These are phyloP conservation scores for Crenichthys baileyi DNA, from an alignment of 2,797 vertebrate genomes.

Conservation along the genomic window DNA sequence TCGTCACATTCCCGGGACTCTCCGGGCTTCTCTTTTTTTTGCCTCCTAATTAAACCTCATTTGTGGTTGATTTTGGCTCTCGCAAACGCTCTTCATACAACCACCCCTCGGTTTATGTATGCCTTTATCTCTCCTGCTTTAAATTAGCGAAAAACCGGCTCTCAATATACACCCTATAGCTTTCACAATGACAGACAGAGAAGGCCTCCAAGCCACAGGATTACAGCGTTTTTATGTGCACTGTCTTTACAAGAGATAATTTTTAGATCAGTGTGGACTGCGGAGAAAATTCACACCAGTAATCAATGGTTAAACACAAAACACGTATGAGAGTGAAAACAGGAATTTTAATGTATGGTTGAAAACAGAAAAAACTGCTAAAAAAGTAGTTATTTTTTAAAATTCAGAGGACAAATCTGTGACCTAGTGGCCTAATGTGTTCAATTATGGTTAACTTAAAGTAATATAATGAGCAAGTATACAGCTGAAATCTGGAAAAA, in stretches of 20 bases:
- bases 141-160: conserved; percentile 53
- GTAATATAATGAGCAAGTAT: neutral
- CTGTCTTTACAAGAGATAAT: conserved; percentile 45
- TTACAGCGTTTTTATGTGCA: conserved; percentile 48
- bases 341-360: conserved; percentile 19
- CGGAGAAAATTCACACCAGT: conserved; percentile 36
- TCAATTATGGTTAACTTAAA: neutral
- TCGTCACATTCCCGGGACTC: conserved; percentile 25
- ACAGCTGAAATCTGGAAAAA: neutral
- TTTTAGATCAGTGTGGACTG: conserved; percentile 23
- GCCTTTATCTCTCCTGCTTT: conserved; percentile 47
- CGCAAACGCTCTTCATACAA: conserved; percentile 21
- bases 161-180: conserved; percentile 35
- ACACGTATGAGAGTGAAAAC: conserved; percentile 25
- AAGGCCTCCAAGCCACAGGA: conserved; percentile 52
- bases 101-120: conserved; percentile 15
- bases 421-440: neutral
- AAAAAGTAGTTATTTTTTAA: conserved; percentile 10
- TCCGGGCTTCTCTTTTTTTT: conserved; percentile 11
- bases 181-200: conserved; percentile 38
- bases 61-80: conserved; percentile 31
- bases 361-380: conserved; percentile 16
- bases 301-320: conserved; percentile 53
- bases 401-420: neutral
- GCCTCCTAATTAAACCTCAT: conserved; percentile 34